phyloP scores from a whole-genome alignment of 23 tunicate genomes.

The Styela clava region DNA sequence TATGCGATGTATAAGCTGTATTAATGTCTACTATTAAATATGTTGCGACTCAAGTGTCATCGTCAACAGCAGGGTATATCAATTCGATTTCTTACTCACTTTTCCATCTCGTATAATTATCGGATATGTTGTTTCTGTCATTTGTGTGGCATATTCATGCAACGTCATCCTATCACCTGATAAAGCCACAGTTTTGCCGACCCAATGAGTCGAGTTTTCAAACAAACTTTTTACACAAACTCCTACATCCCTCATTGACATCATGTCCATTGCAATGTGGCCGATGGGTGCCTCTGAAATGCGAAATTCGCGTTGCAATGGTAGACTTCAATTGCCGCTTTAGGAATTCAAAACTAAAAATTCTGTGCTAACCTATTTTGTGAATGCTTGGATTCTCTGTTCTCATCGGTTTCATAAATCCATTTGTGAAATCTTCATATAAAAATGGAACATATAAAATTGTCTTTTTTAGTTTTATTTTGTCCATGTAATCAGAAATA shows the following conservation, averaged over 20 bases:
- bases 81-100: no score
- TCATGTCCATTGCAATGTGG: slow-evolving; percentile 40
- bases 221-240: slow-evolving; percentile 32
- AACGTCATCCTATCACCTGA: slow-evolving; percentile 60
- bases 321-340: no score
- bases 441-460: slow-evolving; percentile 44
- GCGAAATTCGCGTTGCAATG: neutral
- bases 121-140: slow-evolving; percentile 37
- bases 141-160: slow-evolving; percentile 46
- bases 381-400: slow-evolving; percentile 7
- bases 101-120: slow-evolving; percentile 12
- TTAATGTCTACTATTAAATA: no score
- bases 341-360: neutral
- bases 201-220: slow-evolving; percentile 24
- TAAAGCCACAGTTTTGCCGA: slow-evolving; percentile 44
- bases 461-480: slow-evolving; percentile 27
- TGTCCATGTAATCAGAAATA: slow-evolving; percentile 42
- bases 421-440: slow-evolving; percentile 60
- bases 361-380: slow-evolving; percentile 29
- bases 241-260: slow-evolving; percentile 36
- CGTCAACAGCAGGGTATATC: no score
- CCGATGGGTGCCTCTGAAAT: slow-evolving; percentile 51
- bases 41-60: no score
- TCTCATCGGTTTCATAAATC: slow-evolving; percentile 30
- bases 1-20: no score